Evolutionary conservation across 2,888 invertebrate genomes (phyloP), one percentile per base, ranked within the genome.

Genomic region (Crepidodera aurea): DNA sequence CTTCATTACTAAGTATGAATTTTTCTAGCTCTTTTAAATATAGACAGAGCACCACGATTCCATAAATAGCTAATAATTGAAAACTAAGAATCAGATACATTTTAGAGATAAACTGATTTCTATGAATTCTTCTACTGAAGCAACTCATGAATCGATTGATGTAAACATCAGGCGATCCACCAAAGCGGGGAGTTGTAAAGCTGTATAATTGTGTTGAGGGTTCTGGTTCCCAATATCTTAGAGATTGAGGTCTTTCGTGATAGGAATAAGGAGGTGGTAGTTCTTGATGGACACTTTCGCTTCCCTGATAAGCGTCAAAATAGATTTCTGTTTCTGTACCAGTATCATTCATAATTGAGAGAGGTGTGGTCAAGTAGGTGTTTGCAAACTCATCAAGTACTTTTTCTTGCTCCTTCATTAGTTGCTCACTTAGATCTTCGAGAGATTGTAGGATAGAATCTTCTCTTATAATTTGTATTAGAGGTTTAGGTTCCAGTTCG

Each of bases 21-120:
- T 10, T 32, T 27, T 25, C 48, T n/a, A 48, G n/a, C 1, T 8
- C 15, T 13, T 13, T 40, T 15, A 65, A 53, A 18, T 57, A 65
- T 51, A 66, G 48, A 27, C 58, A 63, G 6, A 71, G 22, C 1
- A 50, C 65, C 84, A 82, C 65, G 83, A 79, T 48, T 72, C 74
- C 10, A 81, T 74, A n/a, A 0, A 86, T 85, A 48, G 85, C 80
- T 1, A 81, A 44, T 34, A 87, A 76, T 71, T 87, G 87, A 1
- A 81, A 50, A 58, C 82, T 77, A 15, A 88, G 77, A 44, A 87
- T 84, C 25, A 80, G 77, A 73, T 87, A 87, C 12, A 87, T 86
- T 74, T 85, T 86, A 76, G 83, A 74, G 5, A 83, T 69, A 56
- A 83, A 83, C 16, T 58, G 48, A 16, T 70, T 69, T 2, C 71